Conservation (phyloP, 2,888 invertebrate species). For the Metacarcinus magister region DNA sequence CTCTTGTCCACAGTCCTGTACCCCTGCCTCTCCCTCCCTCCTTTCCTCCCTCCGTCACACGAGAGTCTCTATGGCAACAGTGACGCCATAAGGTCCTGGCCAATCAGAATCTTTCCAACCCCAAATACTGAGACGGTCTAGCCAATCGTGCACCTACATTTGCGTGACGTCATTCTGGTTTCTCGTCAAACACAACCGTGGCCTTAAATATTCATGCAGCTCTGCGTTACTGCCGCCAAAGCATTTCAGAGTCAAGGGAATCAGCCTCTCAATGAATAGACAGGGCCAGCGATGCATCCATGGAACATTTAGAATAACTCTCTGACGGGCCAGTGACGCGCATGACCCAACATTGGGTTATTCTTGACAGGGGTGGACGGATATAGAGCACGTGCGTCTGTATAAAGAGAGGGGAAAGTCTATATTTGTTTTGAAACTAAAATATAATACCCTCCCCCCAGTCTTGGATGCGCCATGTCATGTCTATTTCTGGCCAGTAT, state of each 20-base stretch:
- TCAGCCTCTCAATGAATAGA: not conserved
- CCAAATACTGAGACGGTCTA: no score
- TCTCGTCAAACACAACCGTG: not conserved
- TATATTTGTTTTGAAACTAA: not conserved
- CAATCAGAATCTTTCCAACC: not conserved
- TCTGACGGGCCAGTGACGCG: not conserved
- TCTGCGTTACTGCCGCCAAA: not conserved
- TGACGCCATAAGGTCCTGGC: conserved; percentile 35
- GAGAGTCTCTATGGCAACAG: conserved; percentile 54
- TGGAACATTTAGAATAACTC: not conserved
- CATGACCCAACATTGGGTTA: not conserved
- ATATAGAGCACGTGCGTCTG: not conserved
- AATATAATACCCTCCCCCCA: not conserved
- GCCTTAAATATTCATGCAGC: not conserved
- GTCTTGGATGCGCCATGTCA: not conserved
- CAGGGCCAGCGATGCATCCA: not conserved
- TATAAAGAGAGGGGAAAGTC: not conserved
- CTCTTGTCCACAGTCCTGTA: not conserved
- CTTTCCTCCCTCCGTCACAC: not conserved
- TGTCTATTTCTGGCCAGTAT: not conserved
- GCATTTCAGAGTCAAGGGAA: not conserved
- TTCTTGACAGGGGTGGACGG: not conserved
- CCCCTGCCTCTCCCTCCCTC: not conserved
- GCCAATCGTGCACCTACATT: not conserved
- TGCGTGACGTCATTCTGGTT: conserved; percentile 27